A percentile compares a stretch with the other conserved stretches of the same genome.
Evolutionary conservation across 2,797 vertebrate genomes (phyloP).

Genomic region (Enteromius thamalakanensis): DNA sequence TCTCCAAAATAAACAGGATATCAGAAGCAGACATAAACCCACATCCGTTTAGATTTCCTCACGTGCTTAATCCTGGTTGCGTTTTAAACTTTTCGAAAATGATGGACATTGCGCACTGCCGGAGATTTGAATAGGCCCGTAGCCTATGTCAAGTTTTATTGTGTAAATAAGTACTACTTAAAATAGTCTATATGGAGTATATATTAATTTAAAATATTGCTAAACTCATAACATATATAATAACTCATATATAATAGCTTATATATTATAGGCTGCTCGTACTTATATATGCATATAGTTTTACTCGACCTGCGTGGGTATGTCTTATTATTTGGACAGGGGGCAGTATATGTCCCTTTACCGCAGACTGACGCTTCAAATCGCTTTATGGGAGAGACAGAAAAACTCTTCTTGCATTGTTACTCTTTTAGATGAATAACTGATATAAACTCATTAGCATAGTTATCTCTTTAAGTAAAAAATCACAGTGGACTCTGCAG

Average conservation of each 20-base stretch:
- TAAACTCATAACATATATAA: not conserved
- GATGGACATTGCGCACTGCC: not conserved
- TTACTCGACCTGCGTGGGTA: not conserved
- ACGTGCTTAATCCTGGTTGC: not conserved
- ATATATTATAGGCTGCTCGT: not conserved
- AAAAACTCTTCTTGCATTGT: not conserved
- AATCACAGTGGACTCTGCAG: not conserved
- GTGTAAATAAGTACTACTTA: too few species aligned
- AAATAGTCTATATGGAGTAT: not conserved
- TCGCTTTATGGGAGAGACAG: not conserved
- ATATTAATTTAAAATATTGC: not conserved
- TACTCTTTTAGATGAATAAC: not conserved
- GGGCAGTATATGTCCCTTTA: constrained; percentile 36
- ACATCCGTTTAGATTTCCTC: not conserved
- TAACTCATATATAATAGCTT: too few species aligned
- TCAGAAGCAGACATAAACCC: not conserved
- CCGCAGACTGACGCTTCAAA: not conserved
- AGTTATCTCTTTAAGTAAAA: not conserved
- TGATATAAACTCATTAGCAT: not conserved
- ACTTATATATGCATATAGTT: not conserved
- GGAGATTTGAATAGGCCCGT: not conserved
- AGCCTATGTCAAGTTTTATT: not conserved
- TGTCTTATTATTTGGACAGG: constrained; percentile 31
- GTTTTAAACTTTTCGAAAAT: not conserved
- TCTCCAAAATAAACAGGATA: not conserved